phyloP scores from a whole-genome alignment of 35 echinoderm and acorn worm genomes.

The Ptychodera flava region DNA sequence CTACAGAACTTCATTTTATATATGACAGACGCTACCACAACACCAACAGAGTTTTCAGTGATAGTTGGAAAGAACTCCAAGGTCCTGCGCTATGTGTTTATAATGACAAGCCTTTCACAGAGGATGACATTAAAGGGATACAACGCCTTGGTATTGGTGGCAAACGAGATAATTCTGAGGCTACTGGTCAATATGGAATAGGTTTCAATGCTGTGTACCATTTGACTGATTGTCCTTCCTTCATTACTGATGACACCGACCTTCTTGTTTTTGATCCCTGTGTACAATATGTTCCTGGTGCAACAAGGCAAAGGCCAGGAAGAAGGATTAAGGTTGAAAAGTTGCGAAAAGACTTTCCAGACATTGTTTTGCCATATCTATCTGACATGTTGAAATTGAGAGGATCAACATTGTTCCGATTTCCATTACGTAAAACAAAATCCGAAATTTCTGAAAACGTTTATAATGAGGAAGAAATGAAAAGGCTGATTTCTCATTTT shows the following conservation, averaged over 20 bases:
- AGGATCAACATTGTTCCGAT: conserved; percentile 52
- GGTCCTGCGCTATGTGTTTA: conserved; percentile 64
- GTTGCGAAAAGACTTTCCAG: conserved; percentile 28
- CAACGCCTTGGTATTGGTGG: conserved; percentile 63
- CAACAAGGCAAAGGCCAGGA: conserved; percentile 5
- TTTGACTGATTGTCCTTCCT: conserved; percentile 72
- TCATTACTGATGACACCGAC: conserved; percentile 32
- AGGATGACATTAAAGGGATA: conserved; percentile 73
- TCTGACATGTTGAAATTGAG: neutral
- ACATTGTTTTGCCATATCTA: conserved; percentile 43
- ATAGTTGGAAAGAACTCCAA: conserved; percentile 29
- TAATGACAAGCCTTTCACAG: conserved; percentile 66
- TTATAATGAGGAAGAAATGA: neutral
- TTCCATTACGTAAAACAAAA: conserved; percentile 45
- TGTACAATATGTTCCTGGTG: conserved; percentile 16
- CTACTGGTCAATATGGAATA: conserved; percentile 61
- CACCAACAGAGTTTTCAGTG: conserved; percentile 4
- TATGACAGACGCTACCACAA: conserved; percentile 46
- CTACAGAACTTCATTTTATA: conserved; percentile 58
- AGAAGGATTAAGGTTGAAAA: conserved; percentile 8
- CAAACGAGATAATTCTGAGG: conserved; percentile 35
- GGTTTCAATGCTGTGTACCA: conserved; percentile 87
- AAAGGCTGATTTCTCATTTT: neutral
- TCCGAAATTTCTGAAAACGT: conserved; percentile 16
- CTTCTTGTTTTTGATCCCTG: conserved; percentile 26